phyloP scores from a whole-genome alignment of 2,113 vertebrate genomes.

The Fregata magnificens region DNA sequence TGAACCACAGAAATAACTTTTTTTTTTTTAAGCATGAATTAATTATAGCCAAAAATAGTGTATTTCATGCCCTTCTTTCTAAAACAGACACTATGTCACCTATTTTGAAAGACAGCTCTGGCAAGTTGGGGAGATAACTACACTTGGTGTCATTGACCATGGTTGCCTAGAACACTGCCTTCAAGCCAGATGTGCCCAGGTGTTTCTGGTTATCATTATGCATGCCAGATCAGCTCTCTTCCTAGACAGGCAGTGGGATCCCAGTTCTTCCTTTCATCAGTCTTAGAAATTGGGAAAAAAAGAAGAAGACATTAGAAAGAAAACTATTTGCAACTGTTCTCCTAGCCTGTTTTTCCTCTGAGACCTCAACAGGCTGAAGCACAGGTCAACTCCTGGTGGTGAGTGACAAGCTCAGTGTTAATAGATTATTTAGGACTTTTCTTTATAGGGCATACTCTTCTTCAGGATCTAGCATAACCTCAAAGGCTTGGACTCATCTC shows the following conservation, averaged over 20 bases:
- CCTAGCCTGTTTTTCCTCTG: background rate
- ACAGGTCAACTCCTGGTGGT: background rate
- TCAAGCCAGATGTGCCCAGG: background rate
- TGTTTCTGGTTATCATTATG: background rate
- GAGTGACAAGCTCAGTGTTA: background rate
- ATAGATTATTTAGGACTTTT: background rate
- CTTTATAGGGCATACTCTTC: background rate
- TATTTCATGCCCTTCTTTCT: background rate
- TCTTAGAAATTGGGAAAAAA: background rate
- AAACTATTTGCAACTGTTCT: background rate
- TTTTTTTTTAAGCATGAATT: background rate
- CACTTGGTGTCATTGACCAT: background rate
- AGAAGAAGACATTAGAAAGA: background rate
- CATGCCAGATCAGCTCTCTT: background rate
- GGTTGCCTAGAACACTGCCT: background rate
- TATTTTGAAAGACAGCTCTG: background rate
- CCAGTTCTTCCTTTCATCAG: background rate
- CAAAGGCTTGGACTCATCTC: background rate
- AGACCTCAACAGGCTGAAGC: background rate
- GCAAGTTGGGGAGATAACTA: background rate
- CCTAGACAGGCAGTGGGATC: background rate
- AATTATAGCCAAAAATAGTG: background rate
- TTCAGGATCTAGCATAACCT: background rate
- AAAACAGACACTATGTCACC: background rate
- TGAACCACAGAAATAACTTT: background rate